Evolutionary conservation across 1,140 invertebrate species (phyloP).

Genomic region (Phymastichus coffea): DNA sequence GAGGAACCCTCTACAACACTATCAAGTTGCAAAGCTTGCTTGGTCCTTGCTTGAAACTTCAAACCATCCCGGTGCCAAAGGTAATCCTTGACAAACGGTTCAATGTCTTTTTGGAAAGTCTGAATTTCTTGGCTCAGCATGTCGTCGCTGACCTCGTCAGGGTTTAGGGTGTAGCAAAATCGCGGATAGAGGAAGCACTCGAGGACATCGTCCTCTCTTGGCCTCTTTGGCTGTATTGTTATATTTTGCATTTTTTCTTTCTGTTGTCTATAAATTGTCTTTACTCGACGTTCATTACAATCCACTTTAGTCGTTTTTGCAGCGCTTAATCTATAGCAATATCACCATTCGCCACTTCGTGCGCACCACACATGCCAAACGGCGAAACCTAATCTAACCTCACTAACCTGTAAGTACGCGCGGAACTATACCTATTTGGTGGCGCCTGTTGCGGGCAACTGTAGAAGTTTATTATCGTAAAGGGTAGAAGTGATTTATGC

Average conservation of each 20-base stretch:
- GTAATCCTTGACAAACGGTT: constrained; percentile 51
- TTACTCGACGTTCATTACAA: too few relatives aligned
- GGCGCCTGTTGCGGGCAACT: too few relatives aligned
- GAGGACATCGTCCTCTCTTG: constrained; percentile 65
- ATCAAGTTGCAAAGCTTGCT: constrained; percentile 50
- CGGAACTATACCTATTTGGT: too few relatives aligned
- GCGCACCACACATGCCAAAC: too few relatives aligned
- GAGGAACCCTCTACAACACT: constrained; percentile 48
- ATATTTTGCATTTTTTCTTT: constrained; percentile 33
- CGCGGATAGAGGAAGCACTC: constrained; percentile 71
- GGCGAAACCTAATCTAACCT: too few relatives aligned
- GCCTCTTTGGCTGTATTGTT: constrained; percentile 33
- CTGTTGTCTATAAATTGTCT: too few relatives aligned
- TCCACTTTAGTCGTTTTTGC: too few relatives aligned
- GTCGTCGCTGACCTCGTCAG: constrained; percentile 43
- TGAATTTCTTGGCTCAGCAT: constrained; percentile 45
- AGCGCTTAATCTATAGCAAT: too few relatives aligned
- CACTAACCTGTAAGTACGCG: too few relatives aligned
- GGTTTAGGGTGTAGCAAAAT: constrained; percentile 46
- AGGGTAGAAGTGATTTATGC: too few relatives aligned
- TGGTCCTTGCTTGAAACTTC: constrained; percentile 56
- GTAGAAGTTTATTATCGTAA: too few relatives aligned
- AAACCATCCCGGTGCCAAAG: constrained; percentile 73
- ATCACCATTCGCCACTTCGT: too few relatives aligned
- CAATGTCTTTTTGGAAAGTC: constrained; percentile 45